Evolutionary conservation across 2,113 vertebrate genomes (phyloP), one percentile per base, ranked within the genome.

Genomic region (Canis aureus): DNA sequence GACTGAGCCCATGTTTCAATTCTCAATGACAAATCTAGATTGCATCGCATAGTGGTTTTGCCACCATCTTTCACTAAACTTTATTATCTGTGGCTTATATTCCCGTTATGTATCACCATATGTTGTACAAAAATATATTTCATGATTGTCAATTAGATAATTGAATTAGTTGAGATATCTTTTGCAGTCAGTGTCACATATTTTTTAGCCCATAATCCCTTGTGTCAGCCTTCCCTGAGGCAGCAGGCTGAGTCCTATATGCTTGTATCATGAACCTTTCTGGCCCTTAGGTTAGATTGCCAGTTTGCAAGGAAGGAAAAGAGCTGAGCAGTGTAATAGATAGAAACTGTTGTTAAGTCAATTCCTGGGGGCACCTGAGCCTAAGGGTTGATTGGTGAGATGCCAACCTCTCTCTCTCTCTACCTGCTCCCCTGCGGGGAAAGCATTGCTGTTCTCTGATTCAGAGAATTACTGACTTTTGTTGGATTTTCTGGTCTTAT

Each of bases 401-500:
- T 82, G 55, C 76, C 64, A 89, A 13, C 13, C 16, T 85, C 32
- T 71, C 74, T 91, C 43, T 79, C 11, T n/a, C 16, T 87, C 43
- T 43, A 43, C 43, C 43, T 43, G 43, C 43, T 43, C 43, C 38
- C 67, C 51, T n/a, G 17, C 10, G 15, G 86, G 55, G 66, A 82
- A 80, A 96, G 19, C 25, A 20, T 66, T 79, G 74, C 51, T 4
- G 38, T 57, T 71, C 93, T 96, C 64, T 85, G 64, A 90, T 43
- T 59, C 27, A 90, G 87, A 92, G 55, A 97, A 96, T 91, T 29
- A 83, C 2, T 27, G 89, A 17, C 0, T 97, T 97, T 89, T 86
- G 51, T 89, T 97, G 86, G 59, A 23, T 95, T 98, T 81, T 97
- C 5, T 94, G 51, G 84, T 43, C 51, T 82, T 32, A 92, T 91